Conservation (phyloP, 92 coral and sea anemone genomes). For the Paramuricea clavata region DNA sequence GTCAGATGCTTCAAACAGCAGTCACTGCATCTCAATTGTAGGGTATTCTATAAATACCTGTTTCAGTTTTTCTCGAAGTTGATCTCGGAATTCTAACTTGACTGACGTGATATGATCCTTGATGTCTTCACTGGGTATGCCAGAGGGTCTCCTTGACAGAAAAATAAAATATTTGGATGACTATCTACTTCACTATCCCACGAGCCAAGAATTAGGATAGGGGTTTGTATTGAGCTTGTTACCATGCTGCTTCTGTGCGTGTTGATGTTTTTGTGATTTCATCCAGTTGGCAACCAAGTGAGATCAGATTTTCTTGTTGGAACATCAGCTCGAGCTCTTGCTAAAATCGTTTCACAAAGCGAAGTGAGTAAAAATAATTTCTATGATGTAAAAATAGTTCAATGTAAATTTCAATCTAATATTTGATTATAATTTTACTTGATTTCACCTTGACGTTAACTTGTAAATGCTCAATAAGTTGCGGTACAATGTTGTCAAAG, state of each 20-base stretch:
- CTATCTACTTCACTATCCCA: no score
- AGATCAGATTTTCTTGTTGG: slow-evolving; percentile 85
- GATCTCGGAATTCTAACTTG: slow-evolving; percentile 74
- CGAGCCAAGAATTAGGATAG: no score
- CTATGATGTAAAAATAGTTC: not conserved
- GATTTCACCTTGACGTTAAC: slow-evolving; percentile 81
- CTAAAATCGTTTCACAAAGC: slow-evolving; percentile 55
- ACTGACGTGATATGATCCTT: slow-evolving; percentile 82
- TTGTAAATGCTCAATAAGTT: slow-evolving; percentile 79
- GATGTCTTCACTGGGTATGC: slow-evolving; percentile 79
- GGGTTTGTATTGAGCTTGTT: not conserved
- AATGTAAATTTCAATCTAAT: not conserved
- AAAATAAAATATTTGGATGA: not conserved
- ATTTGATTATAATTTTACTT: no score
- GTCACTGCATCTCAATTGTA: not conserved
- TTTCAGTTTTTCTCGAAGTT: slow-evolving; percentile 76
- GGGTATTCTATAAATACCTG: slow-evolving; percentile 58
- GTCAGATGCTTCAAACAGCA: not conserved
- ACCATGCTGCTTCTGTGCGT: slow-evolving; percentile 77
- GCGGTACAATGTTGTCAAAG: slow-evolving; percentile 78
- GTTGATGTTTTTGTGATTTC: slow-evolving; percentile 57
- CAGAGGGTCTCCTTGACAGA: slow-evolving; percentile 87
- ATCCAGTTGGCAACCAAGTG: slow-evolving; percentile 79
- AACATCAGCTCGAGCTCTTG: slow-evolving; percentile 91
- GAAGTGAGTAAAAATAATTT: no score